Base-by-base conservation (phyloP, 2,113 vertebrate species). In the Guaruba guarouba region DNA sequence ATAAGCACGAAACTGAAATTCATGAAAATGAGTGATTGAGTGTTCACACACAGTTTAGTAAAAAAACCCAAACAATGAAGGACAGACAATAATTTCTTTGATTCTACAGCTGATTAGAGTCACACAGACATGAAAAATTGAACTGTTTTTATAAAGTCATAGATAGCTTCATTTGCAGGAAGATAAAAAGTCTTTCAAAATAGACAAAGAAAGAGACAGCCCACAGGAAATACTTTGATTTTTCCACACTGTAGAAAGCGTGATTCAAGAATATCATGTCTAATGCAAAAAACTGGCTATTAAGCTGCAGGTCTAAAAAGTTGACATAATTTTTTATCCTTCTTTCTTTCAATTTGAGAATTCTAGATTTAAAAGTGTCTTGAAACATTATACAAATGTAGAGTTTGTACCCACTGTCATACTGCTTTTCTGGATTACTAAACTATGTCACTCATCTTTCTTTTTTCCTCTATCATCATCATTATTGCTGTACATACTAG, bases 241-340 rank as follows among this genome's bases (percentile, higher is more conserved):
- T 2, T 44, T 79, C 5, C 4, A 2, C 5, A 6, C 4, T 27
- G 2, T n/a, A n/a, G 15, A 54, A 82, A 59, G 6, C 3, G 8
- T 49, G 25, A 18, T 54, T 51, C 41, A 31, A 31, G 57, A 15
- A 2, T 51, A 13, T 14, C 15, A 15, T 9, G 5, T 70, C 51
- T 27, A 4, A 7, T 52, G 69, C 28, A 5, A 7, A 76, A 90
- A 83, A 35, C 15, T n/a, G 19, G 1, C 2, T 17, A 20, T 39
- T 66, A 66, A 62, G 10, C 2, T 64, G 6, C 18, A 52, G 4
- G 10, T 76, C 5, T 48, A 43, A 8, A 51, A 39, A 35, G 1
- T 29, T 43, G 82, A 8, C 7, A 33, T 13, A 0, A 1, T 33
- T 33, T 67, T 73, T 70, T 12, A 35, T 55, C 9, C 9, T 5